phyloP scores from a whole-genome alignment of 2,888 invertebrate genomes.

The Agrochola circellaris region DNA sequence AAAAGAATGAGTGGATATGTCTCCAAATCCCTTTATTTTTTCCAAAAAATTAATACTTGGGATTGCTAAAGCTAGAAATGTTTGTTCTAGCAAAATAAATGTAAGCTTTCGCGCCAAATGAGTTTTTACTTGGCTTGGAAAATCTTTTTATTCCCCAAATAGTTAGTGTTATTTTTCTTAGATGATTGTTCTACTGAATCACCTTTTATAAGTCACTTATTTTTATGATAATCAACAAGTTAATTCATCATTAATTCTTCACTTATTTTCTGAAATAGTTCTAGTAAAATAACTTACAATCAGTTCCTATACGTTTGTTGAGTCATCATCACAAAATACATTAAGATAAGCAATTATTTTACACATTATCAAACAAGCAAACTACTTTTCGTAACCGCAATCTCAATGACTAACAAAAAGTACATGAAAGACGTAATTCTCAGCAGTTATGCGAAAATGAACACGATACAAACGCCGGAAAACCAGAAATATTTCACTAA shows the following conservation, averaged over 20 bases:
- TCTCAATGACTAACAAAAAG: conserved; percentile 38
- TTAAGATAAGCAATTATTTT: conserved; percentile 16
- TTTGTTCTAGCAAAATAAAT: conserved; percentile 33
- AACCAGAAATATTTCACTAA: conserved; percentile 49
- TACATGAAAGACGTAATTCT: conserved; percentile 48
- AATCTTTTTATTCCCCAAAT: conserved; percentile 16
- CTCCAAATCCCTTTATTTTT: conserved; percentile 20
- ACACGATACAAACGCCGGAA: conserved; percentile 53
- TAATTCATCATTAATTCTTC: not conserved
- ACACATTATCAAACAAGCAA: conserved; percentile 21
- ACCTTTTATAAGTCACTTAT: not conserved
- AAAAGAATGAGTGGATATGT: not conserved
- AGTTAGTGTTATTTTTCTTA: not conserved
- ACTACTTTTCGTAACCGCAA: conserved; percentile 32
- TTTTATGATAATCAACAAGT: not conserved
- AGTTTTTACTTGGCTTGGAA: conserved; percentile 24
- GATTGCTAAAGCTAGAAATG: conserved; percentile 15
- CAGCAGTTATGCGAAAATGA: conserved; percentile 51
- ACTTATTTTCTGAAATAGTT: not conserved
- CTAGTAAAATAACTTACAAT: not conserved
- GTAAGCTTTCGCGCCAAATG: conserved; percentile 34
- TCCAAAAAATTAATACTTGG: conserved; percentile 7
- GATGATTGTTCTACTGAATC: not conserved
- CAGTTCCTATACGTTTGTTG: conserved; percentile 13
- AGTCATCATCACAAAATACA: conserved; percentile 26